These are phyloP conservation scores for Botia kubotai DNA, from an alignment of 2,797 vertebrate genomes.

Conservation along the genomic window DNA sequence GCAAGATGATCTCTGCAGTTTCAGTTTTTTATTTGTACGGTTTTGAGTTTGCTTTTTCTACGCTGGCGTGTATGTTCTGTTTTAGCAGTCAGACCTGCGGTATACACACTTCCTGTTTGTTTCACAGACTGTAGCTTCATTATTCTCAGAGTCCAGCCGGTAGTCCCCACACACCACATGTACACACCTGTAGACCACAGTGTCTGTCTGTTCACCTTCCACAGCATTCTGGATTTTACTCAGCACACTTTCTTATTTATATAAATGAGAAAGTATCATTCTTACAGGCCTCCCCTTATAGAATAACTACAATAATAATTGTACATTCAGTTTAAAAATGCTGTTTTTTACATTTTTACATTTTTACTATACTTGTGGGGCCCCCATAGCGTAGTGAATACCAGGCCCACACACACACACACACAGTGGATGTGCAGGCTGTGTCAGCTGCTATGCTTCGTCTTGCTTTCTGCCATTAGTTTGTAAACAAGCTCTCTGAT, in stretches of 20 bases:
- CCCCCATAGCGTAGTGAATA: too few species aligned
- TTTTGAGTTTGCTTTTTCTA: background rate
- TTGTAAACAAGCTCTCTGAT: slow-evolving; percentile 68
- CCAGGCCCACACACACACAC: background rate
- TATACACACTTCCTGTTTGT: slow-evolving; percentile 47
- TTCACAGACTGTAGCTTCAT: slow-evolving; percentile 39
- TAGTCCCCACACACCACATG: background rate
- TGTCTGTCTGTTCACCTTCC: background rate
- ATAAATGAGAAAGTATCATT: too few species aligned
- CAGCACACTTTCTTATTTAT: too few species aligned
- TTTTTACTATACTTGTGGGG: too few species aligned
- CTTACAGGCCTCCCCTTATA: too few species aligned
- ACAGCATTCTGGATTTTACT: background rate
- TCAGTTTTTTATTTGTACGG: background rate
- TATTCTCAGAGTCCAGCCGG: slow-evolving; percentile 21
- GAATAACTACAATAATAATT: too few species aligned
- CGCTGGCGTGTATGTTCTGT: background rate
- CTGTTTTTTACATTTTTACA: too few species aligned
- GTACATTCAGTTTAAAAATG: too few species aligned
- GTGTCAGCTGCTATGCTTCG: slow-evolving; percentile 66
- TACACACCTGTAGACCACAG: background rate
- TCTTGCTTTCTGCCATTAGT: slow-evolving; percentile 49
- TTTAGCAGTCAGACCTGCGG: slow-evolving; percentile 36
- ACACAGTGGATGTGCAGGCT: slow-evolving; percentile 52
- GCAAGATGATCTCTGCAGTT: background rate